Evolutionary conservation across 2,113 vertebrate genomes (phyloP).

Genomic region (Ciconia stormi): DNA sequence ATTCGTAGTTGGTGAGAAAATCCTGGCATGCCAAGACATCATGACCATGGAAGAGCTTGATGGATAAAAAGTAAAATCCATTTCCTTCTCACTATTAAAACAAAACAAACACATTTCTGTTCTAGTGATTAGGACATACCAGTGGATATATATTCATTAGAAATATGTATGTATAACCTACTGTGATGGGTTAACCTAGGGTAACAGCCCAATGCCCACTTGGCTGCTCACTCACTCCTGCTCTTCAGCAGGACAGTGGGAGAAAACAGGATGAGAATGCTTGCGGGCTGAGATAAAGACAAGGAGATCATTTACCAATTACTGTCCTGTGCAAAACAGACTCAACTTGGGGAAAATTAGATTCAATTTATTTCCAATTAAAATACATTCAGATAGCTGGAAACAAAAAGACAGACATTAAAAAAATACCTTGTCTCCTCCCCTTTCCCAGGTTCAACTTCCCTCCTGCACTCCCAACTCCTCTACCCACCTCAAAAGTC

Average conservation of each 20-base stretch:
- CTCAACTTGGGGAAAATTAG: not conserved
- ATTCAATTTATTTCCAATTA: not conserved
- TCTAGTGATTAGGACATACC: not conserved
- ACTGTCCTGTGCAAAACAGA: not conserved
- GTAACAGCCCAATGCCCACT: not conserved
- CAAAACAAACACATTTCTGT: not conserved
- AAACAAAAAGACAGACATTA: not conserved
- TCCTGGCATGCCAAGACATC: not conserved
- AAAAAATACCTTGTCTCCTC: accelerated
- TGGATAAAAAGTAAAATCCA: not conserved
- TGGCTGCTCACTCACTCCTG: accelerated
- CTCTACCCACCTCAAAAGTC: not conserved
- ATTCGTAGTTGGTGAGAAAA: not conserved
- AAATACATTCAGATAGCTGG: not conserved
- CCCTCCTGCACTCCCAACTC: not conserved
- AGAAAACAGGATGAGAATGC: not conserved
- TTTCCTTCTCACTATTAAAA: not conserved
- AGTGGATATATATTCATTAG: not conserved
- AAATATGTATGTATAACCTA: accelerated
- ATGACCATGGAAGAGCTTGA: not conserved
- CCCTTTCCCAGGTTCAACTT: not conserved
- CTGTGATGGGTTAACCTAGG: accelerated
- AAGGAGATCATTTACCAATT: not conserved
- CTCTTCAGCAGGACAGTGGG: not conserved
- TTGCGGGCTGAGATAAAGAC: not conserved